phyloP scores from a whole-genome alignment of 1,140 invertebrate genomes.

The Hyphantria cunea region DNA sequence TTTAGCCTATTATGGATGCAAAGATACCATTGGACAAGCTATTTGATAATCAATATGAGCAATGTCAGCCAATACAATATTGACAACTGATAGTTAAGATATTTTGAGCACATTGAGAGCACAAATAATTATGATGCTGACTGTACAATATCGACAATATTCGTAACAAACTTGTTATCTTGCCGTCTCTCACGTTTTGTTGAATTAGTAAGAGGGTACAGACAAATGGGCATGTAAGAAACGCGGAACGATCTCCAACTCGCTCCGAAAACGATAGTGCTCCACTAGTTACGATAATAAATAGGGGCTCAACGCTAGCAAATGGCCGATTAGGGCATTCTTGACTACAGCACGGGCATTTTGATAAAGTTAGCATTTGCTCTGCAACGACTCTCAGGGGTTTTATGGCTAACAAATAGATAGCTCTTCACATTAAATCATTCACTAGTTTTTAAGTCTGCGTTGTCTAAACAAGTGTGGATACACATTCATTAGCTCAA shows the following conservation, averaged over 20 bases:
- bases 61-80: no score
- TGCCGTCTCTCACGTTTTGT: conserved; percentile 42
- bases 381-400: conserved; percentile 64
- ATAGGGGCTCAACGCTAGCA: conserved; percentile 72
- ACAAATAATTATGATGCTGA: no score
- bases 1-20: no score
- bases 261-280: conserved; percentile 65
- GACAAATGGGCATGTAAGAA: conserved; percentile 60
- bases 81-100: no score
- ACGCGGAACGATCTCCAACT: conserved; percentile 54
- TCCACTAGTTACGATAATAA: conserved; percentile 74
- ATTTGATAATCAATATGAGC: no score
- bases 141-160: no score
- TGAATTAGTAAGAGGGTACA: conserved; percentile 65
- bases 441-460: conserved; percentile 30
- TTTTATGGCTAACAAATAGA: conserved; percentile 54
- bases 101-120: no score
- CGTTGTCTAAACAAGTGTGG: conserved; percentile 1
- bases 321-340: conserved; percentile 77
- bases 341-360: conserved; percentile 72
- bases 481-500: not conserved
- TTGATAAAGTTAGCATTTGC: conserved; percentile 72
- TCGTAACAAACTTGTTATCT: no score
- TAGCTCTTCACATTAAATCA: conserved; percentile 50
- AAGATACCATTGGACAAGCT: no score